phyloP scores from a whole-genome alignment of 1,140 invertebrate genomes.

The Asbolus verrucosus region DNA sequence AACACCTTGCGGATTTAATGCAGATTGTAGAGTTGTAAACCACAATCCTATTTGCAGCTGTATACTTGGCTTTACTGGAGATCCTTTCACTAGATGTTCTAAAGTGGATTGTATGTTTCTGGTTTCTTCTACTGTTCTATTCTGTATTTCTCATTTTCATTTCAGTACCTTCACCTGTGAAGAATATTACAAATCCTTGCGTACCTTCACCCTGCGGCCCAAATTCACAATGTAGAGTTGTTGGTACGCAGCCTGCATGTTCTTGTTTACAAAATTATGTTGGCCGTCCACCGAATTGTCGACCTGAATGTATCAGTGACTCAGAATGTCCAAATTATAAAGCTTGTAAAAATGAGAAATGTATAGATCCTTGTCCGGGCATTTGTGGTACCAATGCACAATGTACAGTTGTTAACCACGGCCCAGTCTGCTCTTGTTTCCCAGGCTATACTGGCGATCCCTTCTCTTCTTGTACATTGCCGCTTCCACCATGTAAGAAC shows the following conservation, averaged over 20 bases:
- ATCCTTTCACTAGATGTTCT: slow-evolving; percentile 79
- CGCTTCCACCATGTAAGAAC: slow-evolving; percentile 65
- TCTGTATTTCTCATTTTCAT: slow-evolving; percentile 49
- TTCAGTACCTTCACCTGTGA: slow-evolving; percentile 61
- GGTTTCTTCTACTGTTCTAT: slow-evolving; percentile 41
- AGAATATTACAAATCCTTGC: slow-evolving; percentile 72
- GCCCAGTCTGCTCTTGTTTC: slow-evolving; percentile 77
- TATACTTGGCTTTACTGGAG: slow-evolving; percentile 78
- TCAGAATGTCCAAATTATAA: slow-evolving; percentile 79
- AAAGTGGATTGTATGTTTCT: slow-evolving; percentile 71
- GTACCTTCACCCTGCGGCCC: slow-evolving; percentile 81
- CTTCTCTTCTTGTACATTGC: slow-evolving; percentile 70
- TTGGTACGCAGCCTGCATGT: slow-evolving; percentile 78
- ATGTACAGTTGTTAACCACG: slow-evolving; percentile 83
- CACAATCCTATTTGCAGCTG: slow-evolving; percentile 88
- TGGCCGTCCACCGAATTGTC: slow-evolving; percentile 82
- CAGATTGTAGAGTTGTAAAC: slow-evolving; percentile 84
- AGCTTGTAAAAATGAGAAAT: slow-evolving; percentile 83
- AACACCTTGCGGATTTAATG: slow-evolving; percentile 80
- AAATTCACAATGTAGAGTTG: slow-evolving; percentile 80
- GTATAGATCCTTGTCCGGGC: slow-evolving; percentile 83
- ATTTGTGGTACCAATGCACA: slow-evolving; percentile 80
- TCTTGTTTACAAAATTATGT: slow-evolving; percentile 80
- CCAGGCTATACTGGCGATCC: slow-evolving; percentile 85
- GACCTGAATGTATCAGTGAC: slow-evolving; percentile 81